phyloP scores from a whole-genome alignment of 2,113 vertebrate genomes.

The Scomber colias region DNA sequence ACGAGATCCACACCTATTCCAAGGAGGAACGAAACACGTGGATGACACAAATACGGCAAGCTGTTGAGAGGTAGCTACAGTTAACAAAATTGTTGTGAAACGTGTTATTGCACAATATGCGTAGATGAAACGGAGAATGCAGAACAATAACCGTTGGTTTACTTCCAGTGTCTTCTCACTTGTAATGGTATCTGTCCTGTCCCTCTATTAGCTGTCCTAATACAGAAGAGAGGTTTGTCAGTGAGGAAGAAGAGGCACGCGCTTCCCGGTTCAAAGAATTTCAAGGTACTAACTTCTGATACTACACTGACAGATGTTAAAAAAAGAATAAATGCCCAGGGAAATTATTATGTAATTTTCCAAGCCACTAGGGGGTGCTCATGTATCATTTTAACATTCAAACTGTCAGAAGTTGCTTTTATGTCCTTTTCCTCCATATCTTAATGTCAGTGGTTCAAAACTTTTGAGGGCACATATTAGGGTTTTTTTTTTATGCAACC shows the following conservation, averaged over 20 bases:
- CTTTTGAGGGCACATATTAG: not conserved
- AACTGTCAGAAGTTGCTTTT: not conserved
- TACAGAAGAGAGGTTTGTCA: constrained; percentile 87
- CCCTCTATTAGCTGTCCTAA: constrained; percentile 88
- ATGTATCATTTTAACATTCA: not conserved
- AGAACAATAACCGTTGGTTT: not conserved
- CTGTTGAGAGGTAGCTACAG: constrained; percentile 91
- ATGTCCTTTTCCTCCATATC: not conserved
- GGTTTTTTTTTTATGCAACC: not conserved
- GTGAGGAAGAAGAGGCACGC: constrained; percentile 88
- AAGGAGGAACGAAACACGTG: constrained; percentile 95
- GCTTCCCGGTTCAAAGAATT: constrained; percentile 88
- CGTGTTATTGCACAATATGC: not conserved
- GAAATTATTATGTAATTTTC: not conserved
- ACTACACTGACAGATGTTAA: no score
- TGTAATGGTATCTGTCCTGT: not conserved
- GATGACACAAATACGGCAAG: constrained; percentile 93
- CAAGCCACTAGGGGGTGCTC: constrained; percentile 63
- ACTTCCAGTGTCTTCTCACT: not conserved
- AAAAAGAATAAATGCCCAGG: not conserved
- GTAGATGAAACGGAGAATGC: not conserved
- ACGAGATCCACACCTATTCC: constrained; percentile 93
- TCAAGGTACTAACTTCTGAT: constrained; percentile 86
- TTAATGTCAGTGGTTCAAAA: not conserved
- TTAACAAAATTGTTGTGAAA: not conserved